Base-by-base conservation (phyloP, 2,113 vertebrate genomes). In the Scomber scombrus region DNA sequence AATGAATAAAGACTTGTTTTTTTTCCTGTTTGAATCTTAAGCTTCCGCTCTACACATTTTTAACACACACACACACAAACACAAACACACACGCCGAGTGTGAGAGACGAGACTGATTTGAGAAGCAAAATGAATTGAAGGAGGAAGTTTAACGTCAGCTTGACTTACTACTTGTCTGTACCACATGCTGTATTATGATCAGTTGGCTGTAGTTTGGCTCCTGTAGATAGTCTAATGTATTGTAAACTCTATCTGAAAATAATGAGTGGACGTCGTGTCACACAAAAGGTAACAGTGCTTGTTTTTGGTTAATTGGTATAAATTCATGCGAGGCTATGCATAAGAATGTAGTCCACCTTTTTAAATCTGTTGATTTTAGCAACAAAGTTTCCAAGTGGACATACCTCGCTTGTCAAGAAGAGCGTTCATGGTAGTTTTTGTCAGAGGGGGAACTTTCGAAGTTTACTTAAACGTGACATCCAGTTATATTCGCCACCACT, bases 1-100 rank as follows among this genome's bases (percentile, higher is more conserved):
- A 92, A 91, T 79, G 84, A 93, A 94, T 93, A 92, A 94, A 96
- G 75, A 87, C 81, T 91, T 46, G 78, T 82, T 85, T 89, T 89
- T 50, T 47, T 85, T 80, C 82, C 85, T 71, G 86, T 94, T 82
- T 88, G 54, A 91, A 88, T 34, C 5, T 69, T 10, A 81, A 84
- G 81, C 82, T 75, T 85, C 57, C 15, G 55, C 80, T 82, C 58
- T 63, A 87, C 78, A 78, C 71, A 74, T 88, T 68, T 86, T 40
- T 31, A 31, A 62, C 55, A 74, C 61, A 78, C 65, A 62, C 18
- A 19, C 12, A 34, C 49, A 45, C 61, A 78, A 61, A 62, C 18
- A 19, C 12, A 34, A 31, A 45, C 15, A 23, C 5, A 19, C 2
- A 65, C 23, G 3, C 14, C 0, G 10, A 29, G 11, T 23, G 75